Evolutionary conservation across 2,888 invertebrate species (phyloP).

Genomic region (Ganaspis brasiliensis): DNA sequence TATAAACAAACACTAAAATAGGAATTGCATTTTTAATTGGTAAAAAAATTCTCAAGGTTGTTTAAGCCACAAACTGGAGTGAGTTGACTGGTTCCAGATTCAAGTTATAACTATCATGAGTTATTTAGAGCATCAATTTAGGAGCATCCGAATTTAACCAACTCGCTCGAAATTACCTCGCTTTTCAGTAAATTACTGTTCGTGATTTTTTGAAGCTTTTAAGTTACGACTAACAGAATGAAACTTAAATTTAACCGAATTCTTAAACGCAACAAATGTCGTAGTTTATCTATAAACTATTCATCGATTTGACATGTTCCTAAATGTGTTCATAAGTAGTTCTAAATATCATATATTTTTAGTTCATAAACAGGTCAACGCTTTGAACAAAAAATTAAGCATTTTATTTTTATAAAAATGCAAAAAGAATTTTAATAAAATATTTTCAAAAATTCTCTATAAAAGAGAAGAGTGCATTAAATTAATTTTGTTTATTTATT

Average conservation of each 20-base stretch:
- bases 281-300: not conserved
- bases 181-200: not conserved
- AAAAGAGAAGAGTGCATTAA: too few species aligned
- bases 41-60: not conserved
- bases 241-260: not conserved
- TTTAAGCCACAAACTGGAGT: not conserved
- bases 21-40: not conserved
- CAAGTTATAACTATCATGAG: not conserved
- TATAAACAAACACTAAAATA: too few species aligned
- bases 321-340: too few species aligned
- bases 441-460: too few species aligned
- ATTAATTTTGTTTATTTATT: too few species aligned
- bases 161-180: not conserved
- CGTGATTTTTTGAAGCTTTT: not conserved
- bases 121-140: constrained; percentile 1
- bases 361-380: too few species aligned
- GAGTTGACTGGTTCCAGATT: constrained; percentile 1
- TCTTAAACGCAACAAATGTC: not conserved
- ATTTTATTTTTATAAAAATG: too few species aligned
- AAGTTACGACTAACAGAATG: not conserved
- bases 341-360: too few species aligned
- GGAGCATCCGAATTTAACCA: not conserved
- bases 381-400: too few species aligned
- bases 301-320: not conserved
- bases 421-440: too few species aligned